These are phyloP conservation scores for Melinaea marsaeus DNA, from an alignment of 2,888 invertebrate genomes.

Conservation along the genomic window DNA sequence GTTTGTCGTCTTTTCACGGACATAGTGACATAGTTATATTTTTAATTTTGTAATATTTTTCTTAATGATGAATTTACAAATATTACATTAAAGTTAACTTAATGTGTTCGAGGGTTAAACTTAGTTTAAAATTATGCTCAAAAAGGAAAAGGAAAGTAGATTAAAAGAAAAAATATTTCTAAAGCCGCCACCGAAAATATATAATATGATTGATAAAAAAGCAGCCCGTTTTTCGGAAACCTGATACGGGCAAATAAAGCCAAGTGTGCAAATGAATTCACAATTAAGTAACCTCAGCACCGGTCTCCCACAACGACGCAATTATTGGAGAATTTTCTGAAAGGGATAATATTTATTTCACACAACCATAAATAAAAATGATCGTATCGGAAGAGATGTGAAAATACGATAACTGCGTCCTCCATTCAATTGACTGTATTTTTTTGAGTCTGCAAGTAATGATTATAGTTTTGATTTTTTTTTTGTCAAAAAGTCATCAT, in stretches of 20 bases:
- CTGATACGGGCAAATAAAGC: slow-evolving; percentile 32
- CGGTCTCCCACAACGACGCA: slow-evolving; percentile 26
- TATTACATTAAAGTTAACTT: too few relatives aligned
- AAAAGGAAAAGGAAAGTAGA: too few relatives aligned
- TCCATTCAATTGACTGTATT: slow-evolving; percentile 26
- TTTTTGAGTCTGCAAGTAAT: background rate
- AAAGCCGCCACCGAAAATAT: too few relatives aligned
- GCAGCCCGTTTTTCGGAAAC: slow-evolving; percentile 32
- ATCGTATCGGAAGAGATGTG: slow-evolving; percentile 24
- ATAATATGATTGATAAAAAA: slow-evolving; percentile 12
- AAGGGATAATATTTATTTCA: slow-evolving; percentile 31
- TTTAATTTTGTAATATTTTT: too few relatives aligned
- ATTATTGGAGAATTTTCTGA: slow-evolving; percentile 26
- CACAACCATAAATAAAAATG: slow-evolving; percentile 31
- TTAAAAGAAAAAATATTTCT: too few relatives aligned
- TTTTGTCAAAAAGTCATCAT: background rate
- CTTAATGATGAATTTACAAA: too few relatives aligned
- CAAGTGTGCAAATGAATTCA: slow-evolving; percentile 32
- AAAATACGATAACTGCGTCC: slow-evolving; percentile 26
- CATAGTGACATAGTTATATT: too few relatives aligned
- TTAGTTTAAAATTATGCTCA: too few relatives aligned
- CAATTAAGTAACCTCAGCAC: slow-evolving; percentile 32
- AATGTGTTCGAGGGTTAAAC: too few relatives aligned
- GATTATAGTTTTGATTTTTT: background rate
- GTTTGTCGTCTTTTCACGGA: too few relatives aligned